Conservation (phyloP, 2,797 vertebrate species). For the Mus caroli region DNA sequence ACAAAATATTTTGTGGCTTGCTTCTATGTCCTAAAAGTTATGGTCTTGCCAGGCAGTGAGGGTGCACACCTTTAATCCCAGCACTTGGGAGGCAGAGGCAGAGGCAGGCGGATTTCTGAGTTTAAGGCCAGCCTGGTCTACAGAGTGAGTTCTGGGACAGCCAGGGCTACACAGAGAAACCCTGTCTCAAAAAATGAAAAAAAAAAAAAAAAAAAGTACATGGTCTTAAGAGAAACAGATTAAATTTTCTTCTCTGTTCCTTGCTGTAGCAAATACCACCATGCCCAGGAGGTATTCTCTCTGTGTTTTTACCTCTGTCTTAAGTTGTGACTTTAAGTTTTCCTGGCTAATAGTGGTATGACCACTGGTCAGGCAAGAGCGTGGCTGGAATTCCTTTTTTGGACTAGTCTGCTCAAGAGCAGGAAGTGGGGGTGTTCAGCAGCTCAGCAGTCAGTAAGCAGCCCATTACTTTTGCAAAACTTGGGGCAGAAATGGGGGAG, state of each 20-base stretch:
- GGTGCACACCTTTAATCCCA: too few relatives aligned
- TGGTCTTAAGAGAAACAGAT: background rate
- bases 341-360: background rate
- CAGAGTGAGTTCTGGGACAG: too few relatives aligned
- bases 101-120: too few relatives aligned
- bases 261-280: background rate
- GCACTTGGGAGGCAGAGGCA: too few relatives aligned
- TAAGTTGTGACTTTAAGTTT: slow-evolving; percentile 38
- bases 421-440: background rate
- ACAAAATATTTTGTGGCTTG: background rate
- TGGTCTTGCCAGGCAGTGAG: too few relatives aligned
- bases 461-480: background rate
- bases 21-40: background rate
- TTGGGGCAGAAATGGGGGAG: background rate
- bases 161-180: too few relatives aligned
- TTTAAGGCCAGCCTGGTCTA: too few relatives aligned
- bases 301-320: slow-evolving; percentile 13
- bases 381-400: background rate
- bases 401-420: background rate
- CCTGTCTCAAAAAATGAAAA: too few relatives aligned
- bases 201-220: background rate
- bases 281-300: background rate
- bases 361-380: background rate
- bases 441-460: background rate
- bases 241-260: slow-evolving; percentile 36